These are phyloP conservation scores for Alosa sapidissima DNA, from an alignment of 2,797 vertebrate genomes.

Conservation along the genomic window DNA sequence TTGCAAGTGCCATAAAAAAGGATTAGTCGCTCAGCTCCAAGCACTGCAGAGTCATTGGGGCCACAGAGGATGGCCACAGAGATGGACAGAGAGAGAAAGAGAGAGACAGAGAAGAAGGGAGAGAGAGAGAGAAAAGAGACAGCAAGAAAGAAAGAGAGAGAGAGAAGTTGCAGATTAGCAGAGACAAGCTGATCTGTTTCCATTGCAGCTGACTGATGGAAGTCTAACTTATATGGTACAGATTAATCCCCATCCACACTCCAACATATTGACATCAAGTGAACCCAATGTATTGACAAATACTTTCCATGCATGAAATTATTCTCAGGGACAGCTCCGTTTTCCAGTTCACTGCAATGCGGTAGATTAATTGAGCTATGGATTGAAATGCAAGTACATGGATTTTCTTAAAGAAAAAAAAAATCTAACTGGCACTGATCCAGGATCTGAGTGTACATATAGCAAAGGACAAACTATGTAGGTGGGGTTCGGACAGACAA, in stretches of 20 bases:
- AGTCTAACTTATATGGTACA: not conserved
- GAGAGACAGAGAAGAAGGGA: not conserved
- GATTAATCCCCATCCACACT: not conserved
- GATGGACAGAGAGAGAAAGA: not conserved
- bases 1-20: not conserved
- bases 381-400: not conserved
- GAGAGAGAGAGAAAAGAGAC: not conserved
- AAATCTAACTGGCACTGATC: not conserved
- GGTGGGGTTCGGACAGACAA: not conserved
- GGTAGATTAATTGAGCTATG: constrained; percentile 9
- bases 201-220: not conserved
- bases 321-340: not conserved
- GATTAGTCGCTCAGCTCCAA: constrained; percentile 11
- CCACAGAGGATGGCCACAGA: constrained; percentile 7
- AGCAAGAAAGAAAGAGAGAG: not conserved
- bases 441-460: constrained; percentile 1
- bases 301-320: not conserved
- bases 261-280: not conserved
- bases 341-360: constrained; percentile 2
- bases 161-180: not conserved
- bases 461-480: not conserved
- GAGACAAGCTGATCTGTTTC: constrained; percentile 7
- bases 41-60: constrained; percentile 16
- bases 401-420: not conserved
- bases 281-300: constrained; percentile 2